Percentiles rank a stretch among this genome's conserved stretches.
phyloP scores from a whole-genome alignment of 2,888 invertebrate species.

The Drosophila picticornis region DNA sequence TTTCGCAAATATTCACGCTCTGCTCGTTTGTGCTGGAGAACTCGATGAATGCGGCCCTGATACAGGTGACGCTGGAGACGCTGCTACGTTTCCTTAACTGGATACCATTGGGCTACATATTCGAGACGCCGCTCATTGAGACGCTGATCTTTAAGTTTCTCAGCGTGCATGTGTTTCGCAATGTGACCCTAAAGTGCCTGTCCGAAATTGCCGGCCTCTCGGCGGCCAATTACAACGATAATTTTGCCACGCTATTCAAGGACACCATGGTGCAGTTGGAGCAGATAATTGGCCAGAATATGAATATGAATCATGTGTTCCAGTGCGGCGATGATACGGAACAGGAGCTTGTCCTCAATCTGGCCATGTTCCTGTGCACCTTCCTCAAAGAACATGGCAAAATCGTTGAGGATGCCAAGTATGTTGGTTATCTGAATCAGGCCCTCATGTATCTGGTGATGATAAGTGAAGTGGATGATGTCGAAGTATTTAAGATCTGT shows the following conservation, averaged over 20 bases:
- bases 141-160: constrained; percentile 98
- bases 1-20: constrained; percentile 98
- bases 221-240: constrained; percentile 95
- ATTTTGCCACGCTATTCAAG: constrained; percentile 95
- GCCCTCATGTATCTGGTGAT: constrained; percentile 94
- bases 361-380: constrained; percentile 98
- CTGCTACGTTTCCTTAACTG: constrained; percentile 98
- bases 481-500: constrained; percentile 99
- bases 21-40: constrained; percentile 99
- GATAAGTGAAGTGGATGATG: constrained; percentile 99
- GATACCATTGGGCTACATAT: constrained; percentile 99
- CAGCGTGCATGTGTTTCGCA: constrained; percentile 98
- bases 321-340: constrained; percentile 97
- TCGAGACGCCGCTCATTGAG: constrained; percentile 98
- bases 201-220: constrained; percentile 98
- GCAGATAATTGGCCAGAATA: constrained; percentile 94
- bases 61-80: constrained; percentile 98
- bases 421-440: constrained; percentile 91
- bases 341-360: constrained; percentile 99
- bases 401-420: constrained; percentile 93
- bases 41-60: constrained; percentile 98
- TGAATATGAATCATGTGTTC: constrained; percentile 97
- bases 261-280: constrained; percentile 97
- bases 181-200: constrained; percentile 98
- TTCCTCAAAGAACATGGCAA: constrained; percentile 98